A percentile compares a stretch with the other conserved stretches of the same genome.
These are phyloP conservation scores for Meandrina meandrites DNA, from an alignment of 92 coral and sea anemone species.

Conservation along the genomic window DNA sequence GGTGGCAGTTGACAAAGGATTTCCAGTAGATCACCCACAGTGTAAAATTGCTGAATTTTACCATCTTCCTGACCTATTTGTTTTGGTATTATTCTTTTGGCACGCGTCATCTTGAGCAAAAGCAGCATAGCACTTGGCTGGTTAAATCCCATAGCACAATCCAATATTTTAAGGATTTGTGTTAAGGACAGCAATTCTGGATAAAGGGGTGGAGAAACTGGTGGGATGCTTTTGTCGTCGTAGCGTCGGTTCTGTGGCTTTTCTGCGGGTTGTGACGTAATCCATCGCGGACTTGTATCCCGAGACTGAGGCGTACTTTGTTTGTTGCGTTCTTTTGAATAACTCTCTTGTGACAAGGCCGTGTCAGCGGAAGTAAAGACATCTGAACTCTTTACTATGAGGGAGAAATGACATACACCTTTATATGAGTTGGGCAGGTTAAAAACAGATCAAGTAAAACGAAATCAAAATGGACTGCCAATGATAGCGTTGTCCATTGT, in stretches of 20 bases:
- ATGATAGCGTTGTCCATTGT: background rate
- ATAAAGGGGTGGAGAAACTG: background rate
- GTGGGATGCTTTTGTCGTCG: background rate
- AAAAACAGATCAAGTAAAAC: background rate
- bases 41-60: background rate
- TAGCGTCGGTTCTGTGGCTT: background rate
- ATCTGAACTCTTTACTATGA: background rate
- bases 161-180: background rate
- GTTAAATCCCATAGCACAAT: background rate
- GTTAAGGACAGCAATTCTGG: background rate
- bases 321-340: background rate
- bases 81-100: conserved; percentile 11
- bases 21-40: conserved; percentile 17
- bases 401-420: background rate
- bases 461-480: no score
- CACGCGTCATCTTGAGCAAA: conserved; percentile 36
- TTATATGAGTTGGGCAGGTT: background rate
- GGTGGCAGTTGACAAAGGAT: conserved; percentile 1
- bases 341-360: background rate
- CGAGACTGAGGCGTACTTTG: background rate
- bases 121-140: conserved; percentile 7
- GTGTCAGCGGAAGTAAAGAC: background rate
- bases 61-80: background rate
- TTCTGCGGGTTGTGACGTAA: no score
- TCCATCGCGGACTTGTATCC: background rate